Percentiles rank a stretch among this genome's conserved stretches.
These are phyloP conservation scores for Oasisia sp. DNA, from an alignment of 2,888 invertebrate species.

Conservation along the genomic window DNA sequence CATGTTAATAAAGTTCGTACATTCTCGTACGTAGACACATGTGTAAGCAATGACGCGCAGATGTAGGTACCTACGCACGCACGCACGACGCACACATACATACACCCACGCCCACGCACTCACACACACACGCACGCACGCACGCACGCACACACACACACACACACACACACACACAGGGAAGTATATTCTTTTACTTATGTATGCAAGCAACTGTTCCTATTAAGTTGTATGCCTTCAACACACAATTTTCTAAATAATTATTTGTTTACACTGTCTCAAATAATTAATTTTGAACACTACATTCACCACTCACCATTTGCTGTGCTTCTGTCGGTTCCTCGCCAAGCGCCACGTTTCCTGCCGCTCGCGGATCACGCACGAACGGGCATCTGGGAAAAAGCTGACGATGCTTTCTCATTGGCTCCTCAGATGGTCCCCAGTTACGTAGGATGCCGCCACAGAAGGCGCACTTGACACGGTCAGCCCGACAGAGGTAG, in stretches of 20 bases:
- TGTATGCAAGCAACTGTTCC: too few relatives aligned
- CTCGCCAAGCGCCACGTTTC: not conserved
- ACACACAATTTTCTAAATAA: too few relatives aligned
- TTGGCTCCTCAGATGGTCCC: constrained; percentile 4
- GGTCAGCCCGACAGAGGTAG: not conserved
- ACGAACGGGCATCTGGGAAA: not conserved
- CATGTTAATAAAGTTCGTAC: not conserved
- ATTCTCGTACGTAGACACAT: not conserved
- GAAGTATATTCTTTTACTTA: too few relatives aligned
- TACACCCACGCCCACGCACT: not conserved
- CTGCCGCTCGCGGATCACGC: not conserved
- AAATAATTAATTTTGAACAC: not conserved
- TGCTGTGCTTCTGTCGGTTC: not conserved
- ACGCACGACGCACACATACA: not conserved
- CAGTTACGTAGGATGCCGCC: not conserved
- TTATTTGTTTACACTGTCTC: not conserved
- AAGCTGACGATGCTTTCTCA: not conserved
- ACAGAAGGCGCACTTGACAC: constrained; percentile 9
- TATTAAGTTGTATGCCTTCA: too few relatives aligned
- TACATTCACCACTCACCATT: not conserved
- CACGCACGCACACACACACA: not conserved
- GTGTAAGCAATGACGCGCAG: not conserved
- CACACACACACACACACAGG: not conserved
- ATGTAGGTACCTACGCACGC: not conserved
- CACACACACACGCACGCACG: not conserved